Percentiles rank a stretch among this genome's conserved stretches.
These are phyloP conservation scores for Halocynthia aurantium DNA, from an alignment of 23 tunicate genomes.

Conservation along the genomic window DNA sequence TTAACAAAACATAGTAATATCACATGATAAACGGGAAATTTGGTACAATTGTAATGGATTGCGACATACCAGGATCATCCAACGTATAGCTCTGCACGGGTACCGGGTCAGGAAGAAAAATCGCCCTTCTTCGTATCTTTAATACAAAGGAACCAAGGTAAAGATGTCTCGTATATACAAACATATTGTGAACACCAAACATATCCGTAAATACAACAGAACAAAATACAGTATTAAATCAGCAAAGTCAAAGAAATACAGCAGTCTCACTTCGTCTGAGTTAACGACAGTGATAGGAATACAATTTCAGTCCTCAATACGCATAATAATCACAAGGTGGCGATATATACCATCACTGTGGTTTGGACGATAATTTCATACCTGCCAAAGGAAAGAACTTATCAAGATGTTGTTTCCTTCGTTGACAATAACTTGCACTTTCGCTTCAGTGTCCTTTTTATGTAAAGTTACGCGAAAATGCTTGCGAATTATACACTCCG, in stretches of 20 bases:
- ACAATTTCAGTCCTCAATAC: no score
- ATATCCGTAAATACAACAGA: no score
- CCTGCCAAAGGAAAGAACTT: conserved; percentile 75
- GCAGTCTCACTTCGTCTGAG: no score
- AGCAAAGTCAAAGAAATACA: no score
- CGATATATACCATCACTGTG: no score
- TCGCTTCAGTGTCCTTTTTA: conserved; percentile 29
- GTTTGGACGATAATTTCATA: background rate
- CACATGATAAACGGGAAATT: no score
- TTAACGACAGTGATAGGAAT: no score
- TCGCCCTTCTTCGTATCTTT: conserved; percentile 2
- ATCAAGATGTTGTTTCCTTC: conserved; percentile 37
- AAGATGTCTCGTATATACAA: no score
- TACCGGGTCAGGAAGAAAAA: conserved; percentile 23
- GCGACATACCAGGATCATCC: background rate
- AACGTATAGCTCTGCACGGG: conserved; percentile 18
- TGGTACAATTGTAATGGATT: background rate
- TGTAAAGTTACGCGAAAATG: conserved; percentile 61
- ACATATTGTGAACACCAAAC: no score
- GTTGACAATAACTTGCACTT: conserved; percentile 47
- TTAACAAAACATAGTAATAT: background rate
- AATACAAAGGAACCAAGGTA: background rate
- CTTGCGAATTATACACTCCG: conserved; percentile 70
- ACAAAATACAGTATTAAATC: no score
- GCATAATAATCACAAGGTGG: no score